Percentiles rank a stretch among this genome's conserved stretches.
These are phyloP conservation scores for Thera obeliscata DNA, from an alignment of 2,888 invertebrate genomes.

Conservation along the genomic window DNA sequence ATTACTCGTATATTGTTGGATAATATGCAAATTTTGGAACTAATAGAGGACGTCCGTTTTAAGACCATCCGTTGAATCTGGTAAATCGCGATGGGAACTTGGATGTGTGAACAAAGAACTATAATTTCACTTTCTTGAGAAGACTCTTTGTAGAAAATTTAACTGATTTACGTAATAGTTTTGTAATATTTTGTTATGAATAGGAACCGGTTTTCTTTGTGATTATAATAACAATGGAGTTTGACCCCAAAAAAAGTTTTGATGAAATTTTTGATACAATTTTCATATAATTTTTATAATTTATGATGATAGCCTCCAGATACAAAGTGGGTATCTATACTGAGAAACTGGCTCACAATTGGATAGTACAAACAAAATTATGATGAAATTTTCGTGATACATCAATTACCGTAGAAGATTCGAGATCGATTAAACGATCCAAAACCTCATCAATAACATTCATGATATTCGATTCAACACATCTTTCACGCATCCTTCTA, in stretches of 20 bases:
- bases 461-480: constrained; percentile 46
- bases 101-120: constrained; percentile 36
- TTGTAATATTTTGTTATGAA: constrained; percentile 5
- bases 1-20: constrained; percentile 22
- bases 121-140: constrained; percentile 39
- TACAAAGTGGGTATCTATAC: too few species aligned
- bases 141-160: constrained; percentile 30
- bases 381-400: constrained; percentile 31
- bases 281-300: too few species aligned
- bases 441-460: constrained; percentile 58
- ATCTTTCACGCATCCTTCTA: constrained; percentile 56
- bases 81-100: constrained; percentile 50
- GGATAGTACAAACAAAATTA: too few species aligned
- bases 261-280: too few species aligned
- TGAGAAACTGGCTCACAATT: too few species aligned
- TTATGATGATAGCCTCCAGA: too few species aligned
- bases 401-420: constrained; percentile 45
- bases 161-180: constrained; percentile 16
- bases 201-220: too few species aligned
- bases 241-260: too few species aligned
- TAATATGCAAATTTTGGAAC: constrained; percentile 63
- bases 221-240: too few species aligned
- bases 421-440: constrained; percentile 42
- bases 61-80: constrained; percentile 39
- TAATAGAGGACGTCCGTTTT: constrained; percentile 72